Conservation (phyloP, 2,797 vertebrate species). For the Rousettus madagascariensis region DNA sequence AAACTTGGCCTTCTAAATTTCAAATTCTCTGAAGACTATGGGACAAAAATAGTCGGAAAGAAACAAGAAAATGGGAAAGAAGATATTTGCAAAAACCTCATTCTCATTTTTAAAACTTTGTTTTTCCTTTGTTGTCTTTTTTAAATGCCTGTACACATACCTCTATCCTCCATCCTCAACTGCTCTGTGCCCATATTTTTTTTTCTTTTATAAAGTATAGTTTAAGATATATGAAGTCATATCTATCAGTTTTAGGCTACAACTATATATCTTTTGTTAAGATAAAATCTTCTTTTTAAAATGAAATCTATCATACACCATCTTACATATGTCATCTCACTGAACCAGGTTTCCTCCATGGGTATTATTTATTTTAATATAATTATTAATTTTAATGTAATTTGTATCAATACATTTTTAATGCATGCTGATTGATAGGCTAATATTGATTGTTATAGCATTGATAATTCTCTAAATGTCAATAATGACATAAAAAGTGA, state of each 20-base stretch:
- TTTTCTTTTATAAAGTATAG: not conserved
- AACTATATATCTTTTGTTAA: not conserved
- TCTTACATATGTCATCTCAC: not conserved
- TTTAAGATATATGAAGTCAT: not conserved
- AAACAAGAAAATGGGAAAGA: not conserved
- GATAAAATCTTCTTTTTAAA: not conserved
- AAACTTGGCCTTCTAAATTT: constrained; percentile 6
- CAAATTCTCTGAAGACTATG: not conserved
- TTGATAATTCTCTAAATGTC: not conserved
- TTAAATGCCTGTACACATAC: not conserved
- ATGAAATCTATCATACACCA: not conserved
- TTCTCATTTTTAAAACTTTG: not conserved
- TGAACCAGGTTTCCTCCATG: not conserved
- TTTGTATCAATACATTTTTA: not conserved
- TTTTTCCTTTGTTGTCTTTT: not conserved
- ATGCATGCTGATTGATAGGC: not conserved
- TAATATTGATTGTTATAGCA: not conserved
- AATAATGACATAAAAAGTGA: not conserved
- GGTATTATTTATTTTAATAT: not conserved
- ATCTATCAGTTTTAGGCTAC: not conserved
- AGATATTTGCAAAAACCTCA: not conserved
- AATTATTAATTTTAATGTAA: not conserved
- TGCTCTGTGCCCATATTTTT: not conserved
- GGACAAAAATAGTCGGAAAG: not conserved
- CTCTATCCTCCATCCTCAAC: not conserved